Conservation (phyloP, 92 coral and sea anemone genomes). For the Palythoa caribaeorum region DNA sequence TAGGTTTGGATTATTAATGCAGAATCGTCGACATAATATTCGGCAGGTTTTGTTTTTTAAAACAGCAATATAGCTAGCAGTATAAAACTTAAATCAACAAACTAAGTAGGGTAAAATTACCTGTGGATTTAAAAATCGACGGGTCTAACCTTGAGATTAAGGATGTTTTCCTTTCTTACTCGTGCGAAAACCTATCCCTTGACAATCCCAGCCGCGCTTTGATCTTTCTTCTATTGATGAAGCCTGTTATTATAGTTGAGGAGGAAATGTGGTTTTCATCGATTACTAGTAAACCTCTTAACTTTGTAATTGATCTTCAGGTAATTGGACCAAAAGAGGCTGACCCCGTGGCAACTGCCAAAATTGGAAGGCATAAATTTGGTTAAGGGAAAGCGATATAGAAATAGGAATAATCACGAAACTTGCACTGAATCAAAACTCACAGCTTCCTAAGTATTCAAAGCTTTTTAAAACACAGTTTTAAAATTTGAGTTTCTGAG, state of each 20-base stretch:
- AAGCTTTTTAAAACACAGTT: background rate
- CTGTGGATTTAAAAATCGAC: background rate
- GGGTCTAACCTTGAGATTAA: background rate
- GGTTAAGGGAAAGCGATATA: background rate
- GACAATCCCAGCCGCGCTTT: background rate
- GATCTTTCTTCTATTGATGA: background rate
- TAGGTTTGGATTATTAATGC: no score
- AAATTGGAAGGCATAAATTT: background rate
- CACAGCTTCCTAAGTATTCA: background rate
- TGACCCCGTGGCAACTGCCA: background rate
- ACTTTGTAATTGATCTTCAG: slow-evolving; percentile 35
- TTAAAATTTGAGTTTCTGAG: background rate
- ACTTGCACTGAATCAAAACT: background rate
- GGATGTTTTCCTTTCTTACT: background rate
- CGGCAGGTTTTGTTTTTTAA: background rate
- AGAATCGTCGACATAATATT: no score
- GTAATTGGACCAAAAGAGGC: background rate
- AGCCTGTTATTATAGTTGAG: slow-evolving; percentile 12
- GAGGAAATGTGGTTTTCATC: slow-evolving; percentile 16
- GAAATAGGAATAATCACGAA: slow-evolving; percentile 10
- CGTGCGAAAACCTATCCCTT: background rate
- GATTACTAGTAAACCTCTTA: slow-evolving; percentile 14
- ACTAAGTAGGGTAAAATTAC: background rate
- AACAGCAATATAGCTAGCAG: background rate
- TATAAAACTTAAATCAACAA: background rate